phyloP scores from a whole-genome alignment of 2,113 vertebrate species.

The Sylvilagus bachmani region DNA sequence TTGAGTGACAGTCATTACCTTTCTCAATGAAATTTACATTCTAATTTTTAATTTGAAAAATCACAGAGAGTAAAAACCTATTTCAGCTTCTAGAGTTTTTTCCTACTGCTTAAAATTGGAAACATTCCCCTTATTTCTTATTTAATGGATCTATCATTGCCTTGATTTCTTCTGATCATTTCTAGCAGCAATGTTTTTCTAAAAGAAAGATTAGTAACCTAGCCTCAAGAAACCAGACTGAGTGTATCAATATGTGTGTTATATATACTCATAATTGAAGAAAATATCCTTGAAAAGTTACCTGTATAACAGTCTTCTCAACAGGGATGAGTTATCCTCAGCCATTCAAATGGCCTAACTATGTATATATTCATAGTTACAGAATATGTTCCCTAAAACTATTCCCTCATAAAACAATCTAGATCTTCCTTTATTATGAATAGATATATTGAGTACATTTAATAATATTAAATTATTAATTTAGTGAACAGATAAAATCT shows the following conservation, averaged over 20 bases:
- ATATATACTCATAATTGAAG: not conserved
- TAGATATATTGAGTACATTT: not conserved
- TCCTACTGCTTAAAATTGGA: constrained; percentile 14
- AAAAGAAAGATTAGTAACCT: not conserved
- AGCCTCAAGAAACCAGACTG: not conserved
- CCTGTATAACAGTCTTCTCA: not conserved
- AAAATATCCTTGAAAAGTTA: not conserved
- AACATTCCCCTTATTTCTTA: not conserved
- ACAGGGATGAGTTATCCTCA: not conserved
- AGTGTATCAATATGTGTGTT: not conserved
- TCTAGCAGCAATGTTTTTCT: not conserved
- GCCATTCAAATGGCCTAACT: too few relatives aligned
- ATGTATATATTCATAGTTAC: not conserved
- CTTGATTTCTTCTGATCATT: constrained; percentile 20
- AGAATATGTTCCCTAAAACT: not conserved
- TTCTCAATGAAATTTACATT: not conserved
- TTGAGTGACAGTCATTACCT: not conserved
- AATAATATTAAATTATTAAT: not conserved
- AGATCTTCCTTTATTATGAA: not conserved
- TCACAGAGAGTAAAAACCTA: not conserved
- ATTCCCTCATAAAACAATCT: not conserved
- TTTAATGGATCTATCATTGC: not conserved
- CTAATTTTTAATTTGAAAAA: not conserved
- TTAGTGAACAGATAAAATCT: not conserved
- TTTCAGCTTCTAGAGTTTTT: not conserved